Conservation (phyloP, 2,888 invertebrate genomes). For the Merodon equestris region DNA sequence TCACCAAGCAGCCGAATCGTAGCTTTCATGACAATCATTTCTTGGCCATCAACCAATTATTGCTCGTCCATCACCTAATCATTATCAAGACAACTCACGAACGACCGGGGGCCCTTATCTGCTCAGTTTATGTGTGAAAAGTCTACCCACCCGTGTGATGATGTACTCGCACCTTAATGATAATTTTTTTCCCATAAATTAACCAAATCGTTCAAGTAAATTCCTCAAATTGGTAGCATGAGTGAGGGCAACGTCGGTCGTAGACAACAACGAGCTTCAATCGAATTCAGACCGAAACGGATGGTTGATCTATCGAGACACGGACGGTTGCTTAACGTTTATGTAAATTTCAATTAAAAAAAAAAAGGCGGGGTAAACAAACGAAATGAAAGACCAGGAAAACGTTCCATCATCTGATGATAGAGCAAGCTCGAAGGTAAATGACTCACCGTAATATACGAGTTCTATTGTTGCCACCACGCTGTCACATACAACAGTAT, state of each 20-base stretch:
- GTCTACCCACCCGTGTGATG: conserved; percentile 53
- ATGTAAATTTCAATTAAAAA: conserved; percentile 52
- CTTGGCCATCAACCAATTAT: conserved; percentile 24
- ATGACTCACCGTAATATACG: conserved; percentile 39
- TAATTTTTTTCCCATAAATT: conserved; percentile 60
- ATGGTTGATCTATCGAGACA: neutral
- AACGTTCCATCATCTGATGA: conserved; percentile 15
- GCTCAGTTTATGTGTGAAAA: conserved; percentile 38
- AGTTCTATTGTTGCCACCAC: too few relatives aligned
- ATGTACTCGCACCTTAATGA: conserved; percentile 21
- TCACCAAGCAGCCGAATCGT: conserved; percentile 10
- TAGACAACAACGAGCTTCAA: conserved; percentile 42
- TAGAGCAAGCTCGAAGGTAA: conserved; percentile 20
- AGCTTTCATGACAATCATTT: conserved; percentile 27
- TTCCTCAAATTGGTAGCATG: conserved; percentile 12
- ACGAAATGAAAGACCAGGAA: conserved; percentile 5
- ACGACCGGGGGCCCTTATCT: neutral
- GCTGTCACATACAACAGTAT: conserved; percentile 35
- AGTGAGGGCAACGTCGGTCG: neutral
- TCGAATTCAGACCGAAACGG: conserved; percentile 36
- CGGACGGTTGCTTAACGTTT: conserved; percentile 15
- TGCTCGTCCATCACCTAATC: conserved; percentile 25
- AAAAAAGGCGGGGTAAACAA: conserved; percentile 13
- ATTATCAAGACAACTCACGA: neutral
- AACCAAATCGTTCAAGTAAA: conserved; percentile 45